Evolutionary conservation across 1,140 invertebrate species (phyloP), one percentile per base, ranked within the genome.

Genomic region (Whitmania pigra): DNA sequence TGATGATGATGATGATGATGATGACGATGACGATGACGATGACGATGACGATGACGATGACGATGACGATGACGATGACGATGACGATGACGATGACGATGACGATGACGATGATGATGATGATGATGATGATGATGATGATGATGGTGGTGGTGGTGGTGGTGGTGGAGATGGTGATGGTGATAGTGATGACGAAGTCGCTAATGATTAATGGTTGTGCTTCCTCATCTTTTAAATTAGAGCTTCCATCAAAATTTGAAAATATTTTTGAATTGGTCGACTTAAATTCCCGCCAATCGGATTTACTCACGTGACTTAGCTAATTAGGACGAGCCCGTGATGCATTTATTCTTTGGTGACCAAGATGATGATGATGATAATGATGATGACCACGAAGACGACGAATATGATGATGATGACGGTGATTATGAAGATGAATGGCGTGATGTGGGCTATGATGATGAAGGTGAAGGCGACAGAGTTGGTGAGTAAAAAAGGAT

Each of bases 391-490:
- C 7, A 31, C 13, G 66, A 31, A 4, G 36, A 31, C 9, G 67
- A 68, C 22, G 57, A 25, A 11, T 6, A 63, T 63, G 57, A 25
- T 63, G 57, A 11, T 63, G 57, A 25, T 63, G 57, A 25, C 22
- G 57, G 15, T 63, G 57, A 63, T n/a, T 6, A n/a, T 63, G 57
- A n/a, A 11, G 57, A 63, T 63, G 57, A n/a, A 63, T 18, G 57
- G 6, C 29, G 57, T 9, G 54, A 57, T 9, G 25, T 4, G 2
- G 25, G 9, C 25, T 2, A 57, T 57, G 54, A 57, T 57, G 54
- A 57, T 57, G 54, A 20, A 4, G 54, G 9, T 57, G 54, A 57
- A 4, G 54, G 9, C 9, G 54, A 57, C 5, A 54, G n/a, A 54
- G 53, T 15, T 15, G n/a, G 53, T 15, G 53, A 54, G 53, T n/a